Evolutionary conservation across 2,113 vertebrate species (phyloP).

Genomic region (Percina caprodes): DNA sequence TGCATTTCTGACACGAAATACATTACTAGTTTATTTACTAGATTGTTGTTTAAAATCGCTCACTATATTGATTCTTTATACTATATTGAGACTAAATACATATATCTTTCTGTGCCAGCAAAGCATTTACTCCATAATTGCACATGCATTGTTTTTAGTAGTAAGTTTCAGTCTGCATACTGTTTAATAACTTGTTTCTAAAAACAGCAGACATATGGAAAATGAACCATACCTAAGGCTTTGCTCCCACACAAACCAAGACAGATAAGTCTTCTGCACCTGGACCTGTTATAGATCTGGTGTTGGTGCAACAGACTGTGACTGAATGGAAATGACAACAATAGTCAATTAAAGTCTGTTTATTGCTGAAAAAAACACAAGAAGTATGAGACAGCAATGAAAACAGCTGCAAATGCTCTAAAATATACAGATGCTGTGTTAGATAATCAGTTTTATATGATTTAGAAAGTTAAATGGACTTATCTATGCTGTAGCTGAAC

Average conservation of each 20-base stretch:
- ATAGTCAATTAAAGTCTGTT: conserved; percentile 35
- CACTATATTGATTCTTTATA: neutral
- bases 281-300: conserved; percentile 10
- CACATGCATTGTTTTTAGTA: neutral
- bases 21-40: no score
- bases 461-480: neutral
- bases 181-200: conserved; percentile 16
- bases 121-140: neutral
- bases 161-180: neutral
- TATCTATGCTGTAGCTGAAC: neutral
- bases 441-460: neutral
- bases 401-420: conserved; percentile 9
- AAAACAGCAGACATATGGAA: neutral
- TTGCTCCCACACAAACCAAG: conserved; percentile 1
- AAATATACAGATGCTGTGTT: neutral
- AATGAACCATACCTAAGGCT: neutral
- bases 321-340: conserved; percentile 47
- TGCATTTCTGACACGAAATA: neutral
- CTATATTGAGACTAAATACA: neutral
- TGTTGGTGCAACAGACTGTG: conserved; percentile 24
- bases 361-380: conserved; percentile 15
- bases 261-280: conserved; percentile 22
- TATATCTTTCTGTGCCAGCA: neutral
- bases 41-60: neutral
- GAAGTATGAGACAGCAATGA: neutral